A percentile compares a stretch with the other conserved stretches of the same genome.
These are phyloP conservation scores for Opisthocomus hoazin DNA, from an alignment of 2,113 vertebrate species.

Conservation along the genomic window DNA sequence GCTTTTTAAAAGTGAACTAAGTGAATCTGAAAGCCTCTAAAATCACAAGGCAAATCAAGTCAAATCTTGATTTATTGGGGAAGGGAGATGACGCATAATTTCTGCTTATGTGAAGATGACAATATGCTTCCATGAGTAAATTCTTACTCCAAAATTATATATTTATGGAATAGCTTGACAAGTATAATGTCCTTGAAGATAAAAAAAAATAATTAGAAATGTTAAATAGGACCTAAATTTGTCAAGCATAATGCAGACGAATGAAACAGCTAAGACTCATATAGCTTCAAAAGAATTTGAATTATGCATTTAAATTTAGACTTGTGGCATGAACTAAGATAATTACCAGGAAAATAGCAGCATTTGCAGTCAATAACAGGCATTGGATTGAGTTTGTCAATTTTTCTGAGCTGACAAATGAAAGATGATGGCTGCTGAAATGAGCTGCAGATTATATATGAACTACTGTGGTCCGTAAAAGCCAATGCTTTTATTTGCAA, in stretches of 20 bases:
- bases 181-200: conserved; percentile 7
- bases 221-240: conserved; percentile 33
- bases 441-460: conserved; percentile 41
- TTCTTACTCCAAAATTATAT: background rate
- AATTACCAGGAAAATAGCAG: conserved; percentile 49
- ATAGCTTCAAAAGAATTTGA: conserved; percentile 50
- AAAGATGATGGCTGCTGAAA: conserved; percentile 53
- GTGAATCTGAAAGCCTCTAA: background rate
- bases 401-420: conserved; percentile 61
- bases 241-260: background rate
- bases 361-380: conserved; percentile 56
- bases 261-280: conserved; percentile 11
- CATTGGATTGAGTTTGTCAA: conserved; percentile 58
- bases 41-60: background rate
- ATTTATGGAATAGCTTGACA: conserved; percentile 21
- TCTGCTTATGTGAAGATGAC: background rate
- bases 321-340: conserved; percentile 45
- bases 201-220: background rate
- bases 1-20: background rate
- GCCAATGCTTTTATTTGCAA: conserved; percentile 46
- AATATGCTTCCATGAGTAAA: background rate
- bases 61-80: background rate
- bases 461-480: background rate
- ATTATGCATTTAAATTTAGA: conserved; percentile 55
- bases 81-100: background rate